These are phyloP conservation scores for Chelon auratus DNA, from an alignment of 2,797 vertebrate species.

Conservation along the genomic window DNA sequence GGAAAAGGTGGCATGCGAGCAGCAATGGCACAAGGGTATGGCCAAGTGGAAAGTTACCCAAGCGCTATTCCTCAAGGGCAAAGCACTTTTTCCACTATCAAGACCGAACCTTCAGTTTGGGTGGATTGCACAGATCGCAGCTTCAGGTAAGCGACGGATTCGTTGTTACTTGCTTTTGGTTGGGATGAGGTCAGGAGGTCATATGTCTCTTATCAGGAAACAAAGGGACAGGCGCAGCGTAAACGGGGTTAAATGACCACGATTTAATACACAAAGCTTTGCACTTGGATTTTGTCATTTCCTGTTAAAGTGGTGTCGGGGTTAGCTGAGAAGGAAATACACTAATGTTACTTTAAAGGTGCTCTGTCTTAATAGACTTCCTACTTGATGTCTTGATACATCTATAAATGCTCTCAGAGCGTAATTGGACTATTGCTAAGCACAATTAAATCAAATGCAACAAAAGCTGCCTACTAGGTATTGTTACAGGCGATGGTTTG, in stretches of 20 bases:
- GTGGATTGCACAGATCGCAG: slow-evolving; percentile 62
- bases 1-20: slow-evolving; percentile 38
- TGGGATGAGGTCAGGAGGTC: background rate
- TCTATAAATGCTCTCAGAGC: background rate
- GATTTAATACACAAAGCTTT: background rate
- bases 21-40: slow-evolving; percentile 52
- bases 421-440: background rate
- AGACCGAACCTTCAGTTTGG: slow-evolving; percentile 72
- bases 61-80: slow-evolving; percentile 56
- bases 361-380: background rate
- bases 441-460: slow-evolving; percentile 1
- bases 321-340: background rate
- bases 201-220: background rate
- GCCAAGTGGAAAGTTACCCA: slow-evolving; percentile 77
- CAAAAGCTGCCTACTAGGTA: background rate
- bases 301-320: background rate
- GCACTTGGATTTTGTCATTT: background rate
- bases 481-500: background rate
- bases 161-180: background rate
- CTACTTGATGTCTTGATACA: background rate
- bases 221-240: slow-evolving; percentile 24
- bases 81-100: slow-evolving; percentile 60
- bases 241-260: background rate
- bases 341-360: background rate
- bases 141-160: slow-evolving; percentile 69